These are phyloP conservation scores for Prionailurus viverrinus DNA, from an alignment of 2,113 vertebrate species.

Conservation along the genomic window DNA sequence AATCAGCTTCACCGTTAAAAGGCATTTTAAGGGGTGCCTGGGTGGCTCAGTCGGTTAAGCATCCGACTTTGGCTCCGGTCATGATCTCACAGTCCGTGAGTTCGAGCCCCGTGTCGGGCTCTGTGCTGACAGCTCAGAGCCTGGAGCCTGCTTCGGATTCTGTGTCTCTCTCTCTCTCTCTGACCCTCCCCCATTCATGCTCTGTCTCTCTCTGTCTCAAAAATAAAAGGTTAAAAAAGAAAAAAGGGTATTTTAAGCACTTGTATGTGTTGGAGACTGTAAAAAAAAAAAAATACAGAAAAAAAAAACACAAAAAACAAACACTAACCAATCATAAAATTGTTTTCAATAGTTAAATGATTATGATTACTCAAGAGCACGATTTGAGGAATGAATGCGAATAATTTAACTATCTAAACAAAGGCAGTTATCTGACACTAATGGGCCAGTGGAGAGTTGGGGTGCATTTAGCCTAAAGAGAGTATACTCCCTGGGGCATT, in stretches of 20 bases:
- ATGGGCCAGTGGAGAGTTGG: background rate
- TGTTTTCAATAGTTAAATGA: background rate
- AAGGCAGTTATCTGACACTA: background rate
- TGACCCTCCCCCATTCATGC: no score
- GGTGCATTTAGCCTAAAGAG: background rate
- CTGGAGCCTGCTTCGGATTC: no score
- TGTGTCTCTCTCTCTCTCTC: no score
- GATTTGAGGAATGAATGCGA: background rate
- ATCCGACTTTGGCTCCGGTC: no score
- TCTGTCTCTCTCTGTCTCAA: no score
- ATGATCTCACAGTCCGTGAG: no score
- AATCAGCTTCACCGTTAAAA: background rate
- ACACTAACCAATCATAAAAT: background rate
- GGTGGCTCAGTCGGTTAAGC: no score
- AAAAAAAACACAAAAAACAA: background rate
- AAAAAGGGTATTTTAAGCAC: background rate
- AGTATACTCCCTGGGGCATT: background rate
- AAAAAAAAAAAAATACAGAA: background rate
- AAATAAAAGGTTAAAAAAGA: no score
- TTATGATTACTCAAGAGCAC: constrained; percentile 4
- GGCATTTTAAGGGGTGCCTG: background rate
- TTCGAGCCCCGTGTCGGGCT: no score
- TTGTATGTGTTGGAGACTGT: background rate
- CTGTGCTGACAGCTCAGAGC: no score
- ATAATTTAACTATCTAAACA: constrained; percentile 46